Base-by-base conservation (phyloP, 2,113 vertebrate genomes). In the Lanius collurio region DNA sequence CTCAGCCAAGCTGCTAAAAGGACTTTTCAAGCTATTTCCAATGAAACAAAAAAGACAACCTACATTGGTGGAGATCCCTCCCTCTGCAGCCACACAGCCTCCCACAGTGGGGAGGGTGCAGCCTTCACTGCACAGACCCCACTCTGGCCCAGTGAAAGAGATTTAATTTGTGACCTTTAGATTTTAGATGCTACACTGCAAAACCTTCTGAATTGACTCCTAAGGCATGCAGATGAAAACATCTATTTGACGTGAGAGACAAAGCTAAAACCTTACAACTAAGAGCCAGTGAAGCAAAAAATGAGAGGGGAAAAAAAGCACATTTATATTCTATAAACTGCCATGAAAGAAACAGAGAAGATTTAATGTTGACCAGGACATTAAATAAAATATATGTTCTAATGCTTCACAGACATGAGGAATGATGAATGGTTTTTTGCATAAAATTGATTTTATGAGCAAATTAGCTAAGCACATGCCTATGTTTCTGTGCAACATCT, bases 61-160 rank as follows among this genome's bases (percentile, higher is more conserved):
- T 39, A 60, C 13, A 44, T 6, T 46, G 1, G 3, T 60, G 42
- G 42, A 62, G 49, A 20, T 3, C 60, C 47, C 47, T 47, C 22
- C n/a, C 59, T 76, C 44, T 55, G 12, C 11, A 35, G 35, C 35
- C 30, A 7, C 79, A 79, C 15, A 70, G 37, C 42, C 62, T 74
- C 57, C 23, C 5, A 17, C 68, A 16, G 5, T 0, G 10, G 6
- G 39, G 21, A 46, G 33, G 17, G 30, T 11, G 13, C 42, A 30
- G 49, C 7, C 56, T 22, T 41, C 41, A 5, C 50, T 21, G 26
- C 46, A 37, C 0, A 0, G 6, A 60, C 9, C 41, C 42, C 31
- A 2, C 71, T 49, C 1, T 16, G 19, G n/a, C 15, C 30, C 35
- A 64, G 35, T 8, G 47, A 63, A 76, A 86, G 0, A 70, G 20